Conservation (phyloP, 1,140 invertebrate genomes). For the Drosophila malerkotliana region DNA sequence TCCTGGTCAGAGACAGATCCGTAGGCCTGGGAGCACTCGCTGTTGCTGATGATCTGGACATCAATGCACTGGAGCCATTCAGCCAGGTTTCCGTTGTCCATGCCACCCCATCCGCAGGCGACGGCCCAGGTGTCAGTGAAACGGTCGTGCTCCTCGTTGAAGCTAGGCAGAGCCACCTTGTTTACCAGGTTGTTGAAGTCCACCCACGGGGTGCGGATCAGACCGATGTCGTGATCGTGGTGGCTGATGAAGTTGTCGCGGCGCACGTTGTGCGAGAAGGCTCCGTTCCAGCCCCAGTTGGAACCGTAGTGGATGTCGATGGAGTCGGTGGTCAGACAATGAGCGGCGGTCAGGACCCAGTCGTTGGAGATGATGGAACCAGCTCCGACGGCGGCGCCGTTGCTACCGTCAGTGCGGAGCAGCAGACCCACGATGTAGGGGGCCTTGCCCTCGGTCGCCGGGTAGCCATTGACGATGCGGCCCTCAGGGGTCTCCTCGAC, state of each 20-base stretch:
- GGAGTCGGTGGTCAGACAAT: conserved; percentile 48
- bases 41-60: conserved; percentile 33
- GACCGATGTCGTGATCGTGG: conserved; percentile 52
- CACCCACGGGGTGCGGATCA: conserved; percentile 57
- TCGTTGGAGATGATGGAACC: conserved; percentile 52
- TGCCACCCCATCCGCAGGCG: conserved; percentile 61
- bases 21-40: conserved; percentile 12
- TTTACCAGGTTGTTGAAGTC: conserved; percentile 39
- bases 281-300: conserved; percentile 31
- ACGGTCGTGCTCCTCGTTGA: conserved; percentile 12
- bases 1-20: conserved; percentile 10
- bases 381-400: conserved; percentile 31
- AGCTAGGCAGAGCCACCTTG: conserved; percentile 31
- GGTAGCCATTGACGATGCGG: conserved; percentile 66
- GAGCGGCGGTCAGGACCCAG: conserved; percentile 61
- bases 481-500: neutral
- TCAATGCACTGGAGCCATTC: conserved; percentile 36
- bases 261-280: conserved; percentile 39
- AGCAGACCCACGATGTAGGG: conserved; percentile 84
- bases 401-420: conserved; percentile 27
- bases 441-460: conserved; percentile 81
- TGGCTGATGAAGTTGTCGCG: conserved; percentile 47
- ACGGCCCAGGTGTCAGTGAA: conserved; percentile 38
- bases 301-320: conserved; percentile 77
- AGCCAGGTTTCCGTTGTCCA: conserved; percentile 21